Conservation (phyloP, 2,888 invertebrate species). For the Maniola hyperantus region DNA sequence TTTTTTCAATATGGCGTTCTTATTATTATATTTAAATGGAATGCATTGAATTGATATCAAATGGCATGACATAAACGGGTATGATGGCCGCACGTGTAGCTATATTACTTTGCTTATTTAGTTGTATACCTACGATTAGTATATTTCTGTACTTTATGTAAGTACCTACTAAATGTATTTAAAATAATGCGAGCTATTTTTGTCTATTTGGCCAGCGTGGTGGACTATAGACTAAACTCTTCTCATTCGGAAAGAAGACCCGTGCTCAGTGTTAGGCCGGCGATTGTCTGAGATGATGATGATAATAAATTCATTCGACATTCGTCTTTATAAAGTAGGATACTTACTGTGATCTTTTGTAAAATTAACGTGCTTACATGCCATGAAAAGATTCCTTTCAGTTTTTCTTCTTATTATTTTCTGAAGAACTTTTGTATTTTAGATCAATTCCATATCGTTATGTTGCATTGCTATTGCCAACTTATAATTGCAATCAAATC, state of each 20-base stretch:
- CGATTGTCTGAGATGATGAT: no score
- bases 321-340: no score
- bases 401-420: constrained; percentile 19
- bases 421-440: constrained; percentile 48
- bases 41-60: constrained; percentile 44
- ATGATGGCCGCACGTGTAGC: constrained; percentile 23
- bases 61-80: constrained; percentile 47
- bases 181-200: no score
- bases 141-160: no score
- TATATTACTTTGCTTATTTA: constrained; percentile 16
- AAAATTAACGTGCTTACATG: constrained; percentile 22
- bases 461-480: constrained; percentile 17
- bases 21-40: constrained; percentile 36
- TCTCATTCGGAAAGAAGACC: no score
- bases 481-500: constrained; percentile 9
- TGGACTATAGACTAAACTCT: no score
- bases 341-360: not conserved
- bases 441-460: constrained; percentile 54
- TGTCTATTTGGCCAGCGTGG: no score
- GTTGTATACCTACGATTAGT: not conserved
- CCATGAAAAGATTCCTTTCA: constrained; percentile 12
- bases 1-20: constrained; percentile 49
- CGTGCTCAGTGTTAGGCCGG: no score
- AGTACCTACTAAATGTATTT: no score
- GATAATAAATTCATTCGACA: not conserved